Evolutionary conservation across 2,797 vertebrate genomes (phyloP).

Genomic region (Tragelaphus oryx): DNA sequence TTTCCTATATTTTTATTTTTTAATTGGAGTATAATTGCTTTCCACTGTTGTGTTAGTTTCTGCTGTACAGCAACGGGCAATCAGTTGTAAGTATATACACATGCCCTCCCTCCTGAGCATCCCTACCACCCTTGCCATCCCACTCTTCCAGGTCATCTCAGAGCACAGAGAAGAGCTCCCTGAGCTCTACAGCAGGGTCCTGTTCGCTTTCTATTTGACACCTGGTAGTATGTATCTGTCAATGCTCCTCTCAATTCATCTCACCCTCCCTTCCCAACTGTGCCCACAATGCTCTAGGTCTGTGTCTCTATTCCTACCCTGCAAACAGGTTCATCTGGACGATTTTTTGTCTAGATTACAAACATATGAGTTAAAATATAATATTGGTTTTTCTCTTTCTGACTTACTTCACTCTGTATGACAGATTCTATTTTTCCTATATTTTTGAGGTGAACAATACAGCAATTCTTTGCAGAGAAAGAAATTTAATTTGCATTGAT

Average conservation of each 20-base stretch:
- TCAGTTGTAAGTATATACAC: neutral
- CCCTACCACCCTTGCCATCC: neutral
- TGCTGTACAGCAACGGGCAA: accelerated
- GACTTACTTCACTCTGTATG: neutral
- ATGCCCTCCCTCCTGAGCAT: neutral
- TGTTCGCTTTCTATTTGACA: accelerated
- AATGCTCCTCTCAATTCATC: accelerated
- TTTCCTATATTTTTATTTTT: neutral
- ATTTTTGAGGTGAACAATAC: neutral
- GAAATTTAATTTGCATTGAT: neutral
- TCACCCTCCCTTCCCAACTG: neutral
- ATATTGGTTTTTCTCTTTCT: neutral
- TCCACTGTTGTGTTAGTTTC: neutral
- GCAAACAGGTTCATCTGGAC: neutral
- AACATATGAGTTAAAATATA: neutral
- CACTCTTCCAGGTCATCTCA: neutral
- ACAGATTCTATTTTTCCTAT: neutral
- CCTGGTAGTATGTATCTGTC: neutral
- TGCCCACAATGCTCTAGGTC: neutral
- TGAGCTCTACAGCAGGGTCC: accelerated
- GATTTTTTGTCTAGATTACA: neutral
- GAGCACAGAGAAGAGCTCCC: neutral
- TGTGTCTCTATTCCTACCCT: neutral
- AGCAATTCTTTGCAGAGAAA: neutral
- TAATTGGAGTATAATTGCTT: neutral